These are phyloP conservation scores for Thereva unica DNA, from an alignment of 2,888 invertebrate genomes.

Conservation along the genomic window DNA sequence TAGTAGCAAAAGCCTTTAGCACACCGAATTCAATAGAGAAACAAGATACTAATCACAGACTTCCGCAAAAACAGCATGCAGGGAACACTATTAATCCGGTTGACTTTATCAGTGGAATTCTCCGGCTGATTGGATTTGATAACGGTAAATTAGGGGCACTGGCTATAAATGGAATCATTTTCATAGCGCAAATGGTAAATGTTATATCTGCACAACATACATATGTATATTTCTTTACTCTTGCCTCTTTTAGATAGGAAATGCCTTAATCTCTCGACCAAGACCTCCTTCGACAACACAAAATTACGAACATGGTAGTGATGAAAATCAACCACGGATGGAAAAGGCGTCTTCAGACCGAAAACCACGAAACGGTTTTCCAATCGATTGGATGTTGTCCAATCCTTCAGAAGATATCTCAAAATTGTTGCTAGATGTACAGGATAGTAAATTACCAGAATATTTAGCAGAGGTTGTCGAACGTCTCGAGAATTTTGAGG, in stretches of 20 bases:
- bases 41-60: constrained; percentile 42
- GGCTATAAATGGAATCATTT: constrained; percentile 80
- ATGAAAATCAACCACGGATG: constrained; percentile 48
- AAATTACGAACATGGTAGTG: neutral
- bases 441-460: constrained; percentile 66
- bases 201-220: constrained; percentile 38
- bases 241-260: constrained; percentile 48
- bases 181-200: constrained; percentile 82
- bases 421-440: constrained; percentile 64
- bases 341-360: constrained; percentile 41
- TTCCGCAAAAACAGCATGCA: neutral
- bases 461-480: constrained; percentile 65
- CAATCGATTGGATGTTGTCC: constrained; percentile 67
- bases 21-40: constrained; percentile 37
- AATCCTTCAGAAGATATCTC: constrained; percentile 64
- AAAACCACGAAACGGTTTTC: constrained; percentile 53
- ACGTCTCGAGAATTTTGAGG: constrained; percentile 60
- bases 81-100: constrained; percentile 34
- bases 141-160: constrained; percentile 77
- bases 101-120: constrained; percentile 58
- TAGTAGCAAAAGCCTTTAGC: constrained; percentile 64
- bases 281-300: neutral
- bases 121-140: constrained; percentile 76
- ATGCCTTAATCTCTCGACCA: constrained; percentile 46
- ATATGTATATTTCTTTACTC: neutral